phyloP scores from a whole-genome alignment of 2,113 vertebrate genomes.

The Chlamydotis undulata region DNA sequence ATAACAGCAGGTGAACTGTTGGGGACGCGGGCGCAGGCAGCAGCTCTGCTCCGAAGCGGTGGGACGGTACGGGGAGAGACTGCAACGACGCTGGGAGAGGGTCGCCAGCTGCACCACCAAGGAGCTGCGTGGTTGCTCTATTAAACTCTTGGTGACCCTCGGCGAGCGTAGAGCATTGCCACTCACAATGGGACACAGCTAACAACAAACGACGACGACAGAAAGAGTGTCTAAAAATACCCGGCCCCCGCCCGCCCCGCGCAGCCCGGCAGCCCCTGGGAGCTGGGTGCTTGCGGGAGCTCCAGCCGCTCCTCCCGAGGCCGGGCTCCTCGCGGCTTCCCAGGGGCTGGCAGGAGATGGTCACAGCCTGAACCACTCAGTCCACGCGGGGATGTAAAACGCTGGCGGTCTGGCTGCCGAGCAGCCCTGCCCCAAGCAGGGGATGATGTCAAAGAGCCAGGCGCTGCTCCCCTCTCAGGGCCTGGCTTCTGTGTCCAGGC shows the following conservation, averaged over 20 bases:
- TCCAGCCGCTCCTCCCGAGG: not conserved
- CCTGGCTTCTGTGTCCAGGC: not conserved
- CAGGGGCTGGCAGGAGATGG: not conserved
- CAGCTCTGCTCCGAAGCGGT: not conserved
- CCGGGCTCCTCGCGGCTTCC: not conserved
- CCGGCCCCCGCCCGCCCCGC: fast-evolving
- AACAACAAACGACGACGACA: not conserved
- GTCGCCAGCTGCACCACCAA: conserved; percentile 9
- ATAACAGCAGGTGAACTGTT: not conserved
- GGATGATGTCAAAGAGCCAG: not conserved
- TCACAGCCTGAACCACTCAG: not conserved
- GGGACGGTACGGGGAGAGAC: fast-evolving
- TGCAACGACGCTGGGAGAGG: not conserved
- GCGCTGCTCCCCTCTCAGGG: not conserved
- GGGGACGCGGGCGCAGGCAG: fast-evolving
- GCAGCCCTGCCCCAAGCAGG: not conserved
- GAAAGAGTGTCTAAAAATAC: conserved; percentile 3
- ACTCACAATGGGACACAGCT: conserved; percentile 36
- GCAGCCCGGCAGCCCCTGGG: not conserved
- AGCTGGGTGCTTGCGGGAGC: not conserved
- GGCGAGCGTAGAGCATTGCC: not conserved
- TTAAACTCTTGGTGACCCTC: conserved; percentile 68
- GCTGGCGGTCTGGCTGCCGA: not conserved
- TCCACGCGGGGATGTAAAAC: fast-evolving
- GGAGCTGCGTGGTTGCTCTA: conserved; percentile 39